Evolutionary conservation across 1,140 invertebrate species (phyloP).

Genomic region (Holcopasites calliopsidis): DNA sequence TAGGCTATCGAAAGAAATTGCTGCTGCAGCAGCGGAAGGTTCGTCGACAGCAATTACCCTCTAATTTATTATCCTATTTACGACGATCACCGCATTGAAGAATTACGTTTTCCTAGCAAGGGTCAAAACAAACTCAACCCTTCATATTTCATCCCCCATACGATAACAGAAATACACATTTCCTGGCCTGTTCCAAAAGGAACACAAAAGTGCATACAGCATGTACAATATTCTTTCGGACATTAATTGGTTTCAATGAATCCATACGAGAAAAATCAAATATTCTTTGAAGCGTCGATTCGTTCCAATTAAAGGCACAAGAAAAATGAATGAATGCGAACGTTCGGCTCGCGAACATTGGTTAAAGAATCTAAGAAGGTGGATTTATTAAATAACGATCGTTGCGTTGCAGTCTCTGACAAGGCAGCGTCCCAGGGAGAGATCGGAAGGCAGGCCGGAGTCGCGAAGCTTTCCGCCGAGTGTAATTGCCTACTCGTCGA

Average conservation of each 20-base stretch:
- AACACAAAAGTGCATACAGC: too few relatives aligned
- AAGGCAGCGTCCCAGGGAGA: conserved; percentile 69
- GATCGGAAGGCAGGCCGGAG: conserved; percentile 65
- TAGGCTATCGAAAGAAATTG: background rate
- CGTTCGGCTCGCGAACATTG: too few relatives aligned
- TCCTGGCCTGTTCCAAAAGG: too few relatives aligned
- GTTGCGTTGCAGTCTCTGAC: conserved; percentile 67
- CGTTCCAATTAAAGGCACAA: too few relatives aligned
- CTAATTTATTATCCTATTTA: background rate
- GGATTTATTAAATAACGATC: background rate
- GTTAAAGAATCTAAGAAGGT: too few relatives aligned
- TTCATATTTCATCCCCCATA: background rate
- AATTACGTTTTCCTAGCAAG: background rate
- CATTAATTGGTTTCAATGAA: too few relatives aligned
- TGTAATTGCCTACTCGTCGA: conserved; percentile 56
- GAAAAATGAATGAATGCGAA: too few relatives aligned
- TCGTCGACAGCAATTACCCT: background rate
- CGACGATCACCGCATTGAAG: background rate
- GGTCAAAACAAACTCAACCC: background rate
- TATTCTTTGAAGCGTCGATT: too few relatives aligned
- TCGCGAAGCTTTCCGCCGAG: conserved; percentile 77
- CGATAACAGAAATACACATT: too few relatives aligned
- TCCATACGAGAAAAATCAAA: too few relatives aligned
- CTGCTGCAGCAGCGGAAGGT: background rate
- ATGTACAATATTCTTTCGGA: too few relatives aligned